Conservation (phyloP, 2,797 vertebrate species). For the Coendou prehensilis region DNA sequence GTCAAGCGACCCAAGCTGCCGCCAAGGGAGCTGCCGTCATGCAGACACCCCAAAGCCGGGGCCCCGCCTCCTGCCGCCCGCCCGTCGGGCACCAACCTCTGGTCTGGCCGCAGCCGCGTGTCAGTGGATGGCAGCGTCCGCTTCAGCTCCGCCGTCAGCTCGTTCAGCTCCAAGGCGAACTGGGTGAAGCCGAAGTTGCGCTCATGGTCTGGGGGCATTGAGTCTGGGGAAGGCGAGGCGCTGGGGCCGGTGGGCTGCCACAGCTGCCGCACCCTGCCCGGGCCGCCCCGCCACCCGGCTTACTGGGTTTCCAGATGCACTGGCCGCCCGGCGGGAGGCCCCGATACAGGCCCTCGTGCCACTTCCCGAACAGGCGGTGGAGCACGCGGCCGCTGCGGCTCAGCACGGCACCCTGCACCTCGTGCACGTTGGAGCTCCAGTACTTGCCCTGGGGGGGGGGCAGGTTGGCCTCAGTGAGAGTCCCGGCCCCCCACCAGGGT, state of each 20-base stretch:
- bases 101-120: constrained; percentile 95
- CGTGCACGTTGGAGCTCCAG: constrained; percentile 95
- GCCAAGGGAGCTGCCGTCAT: background rate
- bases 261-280: background rate
- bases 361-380: constrained; percentile 95
- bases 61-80: background rate
- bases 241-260: constrained; percentile 62
- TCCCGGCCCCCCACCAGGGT: too few relatives aligned
- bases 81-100: constrained; percentile 89
- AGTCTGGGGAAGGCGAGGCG: constrained; percentile 87
- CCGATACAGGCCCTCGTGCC: constrained; percentile 96
- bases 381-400: constrained; percentile 93
- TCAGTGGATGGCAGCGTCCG: constrained; percentile 94
- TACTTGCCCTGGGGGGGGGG: constrained; percentile 92
- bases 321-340: constrained; percentile 92
- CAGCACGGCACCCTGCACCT: constrained; percentile 95
- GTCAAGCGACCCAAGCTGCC: background rate
- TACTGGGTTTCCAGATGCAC: constrained; percentile 97
- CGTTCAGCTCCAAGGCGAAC: constrained; percentile 97
- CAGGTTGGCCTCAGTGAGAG: background rate
- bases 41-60: background rate
- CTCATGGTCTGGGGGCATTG: constrained; percentile 93
- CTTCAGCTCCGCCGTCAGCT: constrained; percentile 92
- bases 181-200: constrained; percentile 95
- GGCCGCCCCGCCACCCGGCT: constrained; percentile 81